Evolutionary conservation across 2,888 invertebrate genomes (phyloP).

Genomic region (Euplagia quadripunctaria): DNA sequence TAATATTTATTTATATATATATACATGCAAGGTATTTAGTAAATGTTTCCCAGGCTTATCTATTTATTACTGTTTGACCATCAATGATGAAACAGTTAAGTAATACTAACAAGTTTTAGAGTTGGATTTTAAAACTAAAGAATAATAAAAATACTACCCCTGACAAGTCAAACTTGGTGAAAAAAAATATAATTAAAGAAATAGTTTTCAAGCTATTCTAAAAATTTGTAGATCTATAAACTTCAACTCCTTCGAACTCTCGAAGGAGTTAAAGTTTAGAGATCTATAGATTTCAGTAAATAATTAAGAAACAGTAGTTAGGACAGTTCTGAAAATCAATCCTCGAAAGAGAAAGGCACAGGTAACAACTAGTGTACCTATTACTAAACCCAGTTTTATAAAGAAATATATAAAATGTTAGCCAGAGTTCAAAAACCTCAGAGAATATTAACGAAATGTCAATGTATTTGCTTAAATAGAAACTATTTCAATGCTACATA

Average conservation of each 20-base stretch:
- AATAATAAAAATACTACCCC: background rate
- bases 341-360: conserved; percentile 18
- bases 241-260: no score
- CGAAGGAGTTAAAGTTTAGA: background rate
- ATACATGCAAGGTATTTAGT: conserved; percentile 29
- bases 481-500: conserved; percentile 29
- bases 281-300: background rate
- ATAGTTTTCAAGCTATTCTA: no score
- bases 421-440: conserved; percentile 49
- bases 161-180: background rate
- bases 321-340: background rate
- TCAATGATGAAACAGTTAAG: background rate
- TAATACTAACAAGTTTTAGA: background rate
- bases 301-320: background rate
- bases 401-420: conserved; percentile 12
- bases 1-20: conserved; percentile 16
- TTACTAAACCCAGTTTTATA: conserved; percentile 35
- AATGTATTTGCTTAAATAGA: conserved; percentile 33
- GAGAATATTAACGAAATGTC: conserved; percentile 36
- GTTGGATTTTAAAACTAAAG: background rate
- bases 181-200: background rate
- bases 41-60: background rate
- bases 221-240: no score
- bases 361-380: conserved; percentile 7
- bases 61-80: background rate